Evolutionary conservation across 2,113 vertebrate genomes (phyloP), one percentile per base, ranked within the genome.

Genomic region (Psophia crepitans): DNA sequence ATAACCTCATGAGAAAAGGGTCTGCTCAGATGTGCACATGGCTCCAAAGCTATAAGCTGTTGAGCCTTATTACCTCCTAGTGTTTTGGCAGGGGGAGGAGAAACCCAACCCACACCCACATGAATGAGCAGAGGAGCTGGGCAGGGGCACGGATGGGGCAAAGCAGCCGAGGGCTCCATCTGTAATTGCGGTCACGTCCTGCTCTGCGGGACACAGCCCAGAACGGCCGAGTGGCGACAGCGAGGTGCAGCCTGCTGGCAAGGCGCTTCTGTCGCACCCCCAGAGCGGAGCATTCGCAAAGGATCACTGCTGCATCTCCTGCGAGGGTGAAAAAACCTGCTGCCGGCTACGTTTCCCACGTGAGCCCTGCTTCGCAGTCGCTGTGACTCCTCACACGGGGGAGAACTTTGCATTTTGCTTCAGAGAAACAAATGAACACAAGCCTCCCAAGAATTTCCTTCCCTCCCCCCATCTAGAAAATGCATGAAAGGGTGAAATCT

Each of bases 311-410:
- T 76, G 33, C 30, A 2, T 9, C 54, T 39, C 43, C 58, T 64
- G 32, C 5, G 20, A 53, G 14, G 17, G 32, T 9, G 17, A 32
- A 28, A 39, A 60, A 61, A n/a, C 14, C 77, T 76, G 66, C 77
- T 41, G 37, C 30, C 27, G 63, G 46, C 32, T 58, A 3, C 2
- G 3, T 39, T 71, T 77, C 32, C 41, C 43, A 32, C 4, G 5
- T 32, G 8, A 76, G 6, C 33, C 9, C 19, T 2, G 41, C 66
- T 70, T 90, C 14, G 39, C 19, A 63, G 14, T 14, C 46, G 28
- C 4, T 4, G 8, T 12, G 43, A 57, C 37, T 58, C 30, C 74
- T 80, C 0, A 0, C n/a, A 20, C 0, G 0, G 32, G 27, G 13
- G 21, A 79, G 23, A 63, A 30, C 32, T 54, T 73, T 26, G 16